phyloP scores from a whole-genome alignment of 2,113 vertebrate genomes.

The Oreochromis tanganicae region DNA sequence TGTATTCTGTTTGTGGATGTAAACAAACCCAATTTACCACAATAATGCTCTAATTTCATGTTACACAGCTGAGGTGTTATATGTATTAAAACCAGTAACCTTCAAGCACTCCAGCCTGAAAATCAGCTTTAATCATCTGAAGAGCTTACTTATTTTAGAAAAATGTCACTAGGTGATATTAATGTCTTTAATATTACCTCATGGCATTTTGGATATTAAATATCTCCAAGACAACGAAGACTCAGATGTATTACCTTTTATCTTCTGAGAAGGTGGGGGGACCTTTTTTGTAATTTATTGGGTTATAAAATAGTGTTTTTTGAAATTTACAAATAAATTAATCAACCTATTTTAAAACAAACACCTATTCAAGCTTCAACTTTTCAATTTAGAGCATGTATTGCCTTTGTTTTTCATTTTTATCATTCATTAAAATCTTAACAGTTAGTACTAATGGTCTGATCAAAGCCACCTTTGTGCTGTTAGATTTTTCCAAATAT shows the following conservation, averaged over 20 bases:
- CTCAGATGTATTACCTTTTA: background rate
- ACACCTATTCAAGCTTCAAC: background rate
- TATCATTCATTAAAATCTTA: background rate
- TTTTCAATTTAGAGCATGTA: background rate
- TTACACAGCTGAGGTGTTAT: background rate
- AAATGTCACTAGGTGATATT: background rate
- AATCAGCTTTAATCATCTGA: background rate
- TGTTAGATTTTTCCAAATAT: background rate
- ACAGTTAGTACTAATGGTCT: background rate
- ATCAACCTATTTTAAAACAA: background rate
- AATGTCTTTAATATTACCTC: constrained; percentile 13
- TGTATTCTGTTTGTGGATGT: background rate
- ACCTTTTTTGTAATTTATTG: background rate
- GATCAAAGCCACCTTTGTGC: background rate
- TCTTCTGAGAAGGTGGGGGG: background rate
- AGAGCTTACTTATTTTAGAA: background rate
- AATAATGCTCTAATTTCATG: background rate
- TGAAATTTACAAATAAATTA: background rate
- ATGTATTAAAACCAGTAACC: background rate
- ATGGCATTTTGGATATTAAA: background rate
- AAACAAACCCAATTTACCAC: background rate
- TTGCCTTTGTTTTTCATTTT: background rate
- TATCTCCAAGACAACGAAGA: background rate
- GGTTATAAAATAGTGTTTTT: background rate
- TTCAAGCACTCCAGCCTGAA: background rate